Conservation (phyloP, 2,888 invertebrate species). For the Tenthredo livida region DNA sequence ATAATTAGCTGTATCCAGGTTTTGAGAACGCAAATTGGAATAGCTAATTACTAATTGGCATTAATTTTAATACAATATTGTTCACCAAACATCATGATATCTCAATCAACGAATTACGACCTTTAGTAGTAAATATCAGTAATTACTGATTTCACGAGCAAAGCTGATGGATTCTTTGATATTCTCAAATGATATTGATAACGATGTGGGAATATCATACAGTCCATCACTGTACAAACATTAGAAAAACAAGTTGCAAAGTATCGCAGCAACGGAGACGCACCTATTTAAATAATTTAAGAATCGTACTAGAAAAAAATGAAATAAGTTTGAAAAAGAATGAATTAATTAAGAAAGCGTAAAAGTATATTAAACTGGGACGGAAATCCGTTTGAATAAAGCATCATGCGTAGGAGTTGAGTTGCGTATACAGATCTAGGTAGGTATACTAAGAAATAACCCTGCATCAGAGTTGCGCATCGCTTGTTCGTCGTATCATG, state of each 20-base stretch:
- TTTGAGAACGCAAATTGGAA: not conserved
- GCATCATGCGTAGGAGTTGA: not conserved
- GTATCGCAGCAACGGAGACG: no score
- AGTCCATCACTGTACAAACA: no score
- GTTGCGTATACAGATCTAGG: not conserved
- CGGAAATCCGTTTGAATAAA: not conserved
- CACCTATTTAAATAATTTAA: no score
- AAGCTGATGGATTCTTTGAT: not conserved
- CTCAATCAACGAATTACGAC: not conserved
- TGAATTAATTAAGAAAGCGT: not conserved
- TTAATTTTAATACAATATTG: not conserved
- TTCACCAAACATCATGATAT: not conserved
- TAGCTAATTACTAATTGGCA: not conserved
- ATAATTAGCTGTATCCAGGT: not conserved
- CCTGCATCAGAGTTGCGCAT: slow-evolving; percentile 17
- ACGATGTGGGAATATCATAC: no score
- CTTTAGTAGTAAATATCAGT: not conserved
- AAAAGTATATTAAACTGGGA: not conserved
- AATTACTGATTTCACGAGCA: not conserved
- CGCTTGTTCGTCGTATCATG: not conserved
- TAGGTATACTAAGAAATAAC: not conserved
- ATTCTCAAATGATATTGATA: no score
- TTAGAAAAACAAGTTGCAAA: no score
- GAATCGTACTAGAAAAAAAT: no score
- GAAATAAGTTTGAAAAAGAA: no score